phyloP scores from a whole-genome alignment of 37 sponge, comb jelly and placozoan genomes.

The Beroe forskalii region DNA sequence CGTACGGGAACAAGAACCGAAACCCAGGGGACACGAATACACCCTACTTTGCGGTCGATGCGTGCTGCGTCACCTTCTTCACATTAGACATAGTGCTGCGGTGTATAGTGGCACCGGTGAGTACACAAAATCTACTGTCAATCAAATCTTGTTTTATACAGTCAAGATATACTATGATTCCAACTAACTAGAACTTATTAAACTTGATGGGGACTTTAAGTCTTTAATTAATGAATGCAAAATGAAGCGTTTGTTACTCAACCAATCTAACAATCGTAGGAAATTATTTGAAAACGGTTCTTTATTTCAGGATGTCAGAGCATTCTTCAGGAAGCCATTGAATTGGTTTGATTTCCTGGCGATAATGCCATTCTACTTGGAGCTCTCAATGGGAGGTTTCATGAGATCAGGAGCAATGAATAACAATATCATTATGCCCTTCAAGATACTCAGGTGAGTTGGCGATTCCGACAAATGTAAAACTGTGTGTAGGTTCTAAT shows the following conservation, averaged over 20 bases:
- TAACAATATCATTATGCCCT: constrained; percentile 64
- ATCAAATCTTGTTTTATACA: no score
- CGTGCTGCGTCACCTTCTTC: constrained; percentile 27
- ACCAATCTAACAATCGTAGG: no score
- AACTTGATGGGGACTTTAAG: no score
- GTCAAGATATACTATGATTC: no score
- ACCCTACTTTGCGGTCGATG: constrained; percentile 47
- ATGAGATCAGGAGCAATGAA: constrained; percentile 58
- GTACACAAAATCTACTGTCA: no score
- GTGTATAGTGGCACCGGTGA: constrained; percentile 45
- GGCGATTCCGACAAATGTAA: no score
- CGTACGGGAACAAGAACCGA: constrained; percentile 60
- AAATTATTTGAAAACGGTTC: no score
- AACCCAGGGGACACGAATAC: constrained; percentile 49
- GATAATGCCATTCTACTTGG: constrained; percentile 54
- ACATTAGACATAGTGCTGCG: neutral
- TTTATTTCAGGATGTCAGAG: neutral
- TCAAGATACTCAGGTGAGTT: constrained; percentile 43
- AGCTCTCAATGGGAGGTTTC: constrained; percentile 37
- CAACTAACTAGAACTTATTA: no score
- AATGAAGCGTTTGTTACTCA: no score
- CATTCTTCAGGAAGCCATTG: constrained; percentile 57
- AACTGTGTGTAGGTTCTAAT: no score
- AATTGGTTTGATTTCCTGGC: constrained; percentile 65
- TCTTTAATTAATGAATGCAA: no score